Base-by-base conservation (phyloP, 2,888 invertebrate species). In the Ptychoptera contaminata region DNA sequence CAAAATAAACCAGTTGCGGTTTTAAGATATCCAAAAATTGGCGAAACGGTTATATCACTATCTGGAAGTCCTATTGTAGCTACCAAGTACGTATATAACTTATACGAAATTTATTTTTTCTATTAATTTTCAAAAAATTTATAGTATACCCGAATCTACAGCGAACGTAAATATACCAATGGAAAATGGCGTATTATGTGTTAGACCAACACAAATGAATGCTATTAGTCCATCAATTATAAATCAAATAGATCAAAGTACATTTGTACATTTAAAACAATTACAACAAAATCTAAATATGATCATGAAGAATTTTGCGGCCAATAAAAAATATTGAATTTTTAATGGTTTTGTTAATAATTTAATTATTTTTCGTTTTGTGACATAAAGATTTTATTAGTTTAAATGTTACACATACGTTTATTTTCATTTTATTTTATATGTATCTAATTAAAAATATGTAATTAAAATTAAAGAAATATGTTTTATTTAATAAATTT, bases 101-200 rank as follows among this genome's bases (percentile, higher is more conserved):
- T 5, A 3, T 29, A n/a, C 35, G n/a, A 15, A n/a, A 14, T 34
- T 7, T 29, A 16, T 8, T 35, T 42, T 35, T 37, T 9, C 31
- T 44, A 16, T 43, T 38, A 40, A 8, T 35, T 42, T 36, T 35
- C 11, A 6, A 9, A 42, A 9, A 35, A 42, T 14, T 35, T 34
- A 9, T 12, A 15, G 14, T 16, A n/a, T 16, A 8, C 8, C 10
- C 23, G 62, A 61, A 41, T 56, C 56, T 43, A 56, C 55, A 44
- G 65, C 66, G 4, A 65, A 65, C 47, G 60, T 66, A 0, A 66
- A 65, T 53, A 66, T 66, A 47, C 66, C 66, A 34, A 54, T 63
- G 11, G 54, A 56, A 12, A 59, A 64, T 52, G 65, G 65, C 44
- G 56, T 65, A 0, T 49, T 66, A 2, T 64, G 61, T 8, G 47